These are phyloP conservation scores for Aramus guarauna DNA, from an alignment of 2,113 vertebrate species.

Conservation along the genomic window DNA sequence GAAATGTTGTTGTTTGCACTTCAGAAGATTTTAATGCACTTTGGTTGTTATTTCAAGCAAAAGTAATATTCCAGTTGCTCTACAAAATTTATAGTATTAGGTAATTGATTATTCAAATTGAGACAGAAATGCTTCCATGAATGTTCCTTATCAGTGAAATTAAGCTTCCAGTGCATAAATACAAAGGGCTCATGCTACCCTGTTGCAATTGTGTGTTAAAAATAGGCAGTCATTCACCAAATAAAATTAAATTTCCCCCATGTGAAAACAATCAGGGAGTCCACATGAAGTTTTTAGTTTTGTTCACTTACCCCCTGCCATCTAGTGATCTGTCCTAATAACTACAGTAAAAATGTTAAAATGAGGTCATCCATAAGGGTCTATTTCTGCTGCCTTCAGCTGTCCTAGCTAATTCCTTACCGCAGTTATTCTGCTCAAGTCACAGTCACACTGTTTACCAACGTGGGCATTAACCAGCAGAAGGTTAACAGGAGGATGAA, in stretches of 20 bases:
- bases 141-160: neutral
- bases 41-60: neutral
- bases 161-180: neutral
- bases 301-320: neutral
- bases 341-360: neutral
- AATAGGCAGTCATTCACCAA: neutral
- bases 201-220: neutral
- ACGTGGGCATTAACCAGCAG: neutral
- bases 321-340: neutral
- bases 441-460: neutral
- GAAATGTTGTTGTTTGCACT: neutral
- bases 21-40: neutral
- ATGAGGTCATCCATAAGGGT: neutral
- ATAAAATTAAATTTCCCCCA: neutral
- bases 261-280: neutral
- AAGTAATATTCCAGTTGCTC: neutral
- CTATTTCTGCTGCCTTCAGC: neutral
- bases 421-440: neutral
- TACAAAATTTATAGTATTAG: neutral
- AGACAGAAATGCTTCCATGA: neutral
- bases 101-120: neutral
- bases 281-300: neutral
- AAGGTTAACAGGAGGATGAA: neutral
- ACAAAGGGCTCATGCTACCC: neutral
- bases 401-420: neutral